Base-by-base conservation (phyloP, 2,888 invertebrate species). In the Amblyjoppa fuscipennis region DNA sequence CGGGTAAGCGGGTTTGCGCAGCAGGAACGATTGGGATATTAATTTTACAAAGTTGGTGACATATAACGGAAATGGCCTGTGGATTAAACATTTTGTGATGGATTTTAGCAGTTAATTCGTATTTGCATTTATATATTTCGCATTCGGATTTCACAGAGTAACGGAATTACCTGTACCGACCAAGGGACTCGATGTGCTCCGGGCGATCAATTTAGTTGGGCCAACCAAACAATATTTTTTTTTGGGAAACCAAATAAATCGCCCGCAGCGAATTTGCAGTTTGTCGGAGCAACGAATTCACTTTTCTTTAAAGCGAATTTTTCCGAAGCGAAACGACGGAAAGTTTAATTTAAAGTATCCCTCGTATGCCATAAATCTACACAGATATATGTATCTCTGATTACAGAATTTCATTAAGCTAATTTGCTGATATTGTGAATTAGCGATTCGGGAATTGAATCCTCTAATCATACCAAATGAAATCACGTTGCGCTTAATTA, bases 31-130 rank as follows among this genome's bases (percentile, higher is more conserved):
- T 61, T 74, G 59, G 59, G 13, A 74, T 38, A 59, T 74, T 74
- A 41, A 25, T 77, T 77, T 77, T 70, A 41, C 34, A 66, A 34
- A 25, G 49, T 34, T 66, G 25, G n/a, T 4, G 51, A n/a, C 11
- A 45, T 31, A 0, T 11, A 28, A 20, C n/a, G 59, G 41, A 41
- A 74, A 59, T 38, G 13, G 38, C 31, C 61, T 34, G 25, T 51
- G 51, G 34, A 73, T 25, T 7, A 31, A 56, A 73, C 11, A 41
- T 38, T 68, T 68, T 20, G 28, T 20, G 28, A 59, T 28, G 13
- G 4, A 28, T 28, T 28, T 25, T 4, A 4, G 6, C 16, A 31
- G 34, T 16, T 64, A n/a, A 34, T 64, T 64, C 6, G 61, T 34
- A 64, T 64, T 64, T 34, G 2, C 16, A 5, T 6, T 16, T 31